Evolutionary conservation across 1,140 invertebrate genomes (phyloP).

Genomic region (Mercenaria mercenaria): DNA sequence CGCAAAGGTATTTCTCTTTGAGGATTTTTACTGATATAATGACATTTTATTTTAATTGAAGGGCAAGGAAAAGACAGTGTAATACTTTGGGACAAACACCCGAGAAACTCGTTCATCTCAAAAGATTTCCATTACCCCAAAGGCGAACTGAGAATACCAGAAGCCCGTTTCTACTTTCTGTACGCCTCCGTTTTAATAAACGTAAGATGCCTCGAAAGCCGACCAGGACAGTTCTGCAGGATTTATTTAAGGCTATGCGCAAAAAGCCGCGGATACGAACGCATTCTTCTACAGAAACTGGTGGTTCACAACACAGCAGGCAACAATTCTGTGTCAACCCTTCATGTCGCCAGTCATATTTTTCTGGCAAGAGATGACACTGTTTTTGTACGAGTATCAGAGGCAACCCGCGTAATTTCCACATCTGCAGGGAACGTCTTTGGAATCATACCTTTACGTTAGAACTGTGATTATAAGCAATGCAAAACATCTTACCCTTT

Average conservation of each 20-base stretch:
- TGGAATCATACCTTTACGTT: not conserved
- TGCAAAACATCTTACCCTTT: too few species aligned
- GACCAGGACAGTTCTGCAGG: not conserved
- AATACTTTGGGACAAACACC: not conserved
- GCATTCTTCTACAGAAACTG: not conserved
- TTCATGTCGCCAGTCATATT: not conserved
- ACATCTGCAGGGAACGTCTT: not conserved
- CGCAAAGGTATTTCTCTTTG: not conserved
- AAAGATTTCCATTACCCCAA: not conserved
- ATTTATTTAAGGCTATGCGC: not conserved
- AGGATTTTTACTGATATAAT: too few species aligned
- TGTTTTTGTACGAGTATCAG: not conserved
- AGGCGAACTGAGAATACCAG: not conserved
- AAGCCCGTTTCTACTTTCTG: not conserved
- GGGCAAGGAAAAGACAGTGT: not conserved
- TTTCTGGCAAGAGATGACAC: not conserved
- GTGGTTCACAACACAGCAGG: not conserved
- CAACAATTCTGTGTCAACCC: not conserved
- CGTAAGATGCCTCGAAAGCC: not conserved
- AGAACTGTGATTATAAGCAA: too few species aligned
- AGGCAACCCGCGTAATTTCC: not conserved
- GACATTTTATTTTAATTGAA: too few species aligned
- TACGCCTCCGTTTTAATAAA: not conserved
- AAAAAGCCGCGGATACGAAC: not conserved
- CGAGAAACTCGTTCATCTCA: not conserved